Evolutionary conservation across 1,140 invertebrate species (phyloP), one percentile per base, ranked within the genome.

Genomic region (Charaxes varanes): DNA sequence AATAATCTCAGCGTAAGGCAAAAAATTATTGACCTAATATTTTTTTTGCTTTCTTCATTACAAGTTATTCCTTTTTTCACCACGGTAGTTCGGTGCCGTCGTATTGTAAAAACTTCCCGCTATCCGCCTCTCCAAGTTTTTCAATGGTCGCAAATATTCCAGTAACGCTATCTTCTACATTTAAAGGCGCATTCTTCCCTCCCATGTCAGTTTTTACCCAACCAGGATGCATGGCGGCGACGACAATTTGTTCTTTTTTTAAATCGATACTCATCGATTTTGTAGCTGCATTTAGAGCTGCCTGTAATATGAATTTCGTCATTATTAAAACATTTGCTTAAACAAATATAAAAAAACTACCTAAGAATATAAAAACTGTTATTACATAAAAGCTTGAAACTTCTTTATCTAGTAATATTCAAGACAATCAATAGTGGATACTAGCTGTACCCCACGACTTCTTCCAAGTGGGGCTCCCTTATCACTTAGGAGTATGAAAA

Each of bases 181-280:
- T 89, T 6, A 96, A 62, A 0, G 89, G 90, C 1, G 95, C 95
- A 53, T 90, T 91, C 28, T 79, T 71, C 5, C 94, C 94, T 2
- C 95, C 95, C 93, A 97, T 93, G 41, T 93, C 92, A 0, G 95
- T 97, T 58, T 90, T 89, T 0, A 97, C 93, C 95, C 95, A 97
- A 1, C 95, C 95, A 1, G 95, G 95, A 85, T 97, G 95, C 27
- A 97, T 59, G 28, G 87, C 88, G 0, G 90, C 84, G 0, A 89
- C 91, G 2, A 96, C 56, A 38, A 98, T 96, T 18, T 90, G 89
- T 53, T 91, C 86, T 18, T 88, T 84, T 61, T 90, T 90, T 14
- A 97, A 84, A 77, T 97, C 95, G 6, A 93, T 65, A 54, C 92
- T 92, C 86, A 97, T 86, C 2, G 92, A 93, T 77, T 91, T 94